Evolutionary conservation across 2,797 vertebrate genomes (phyloP).

Genomic region (Sebastes nivosus): DNA sequence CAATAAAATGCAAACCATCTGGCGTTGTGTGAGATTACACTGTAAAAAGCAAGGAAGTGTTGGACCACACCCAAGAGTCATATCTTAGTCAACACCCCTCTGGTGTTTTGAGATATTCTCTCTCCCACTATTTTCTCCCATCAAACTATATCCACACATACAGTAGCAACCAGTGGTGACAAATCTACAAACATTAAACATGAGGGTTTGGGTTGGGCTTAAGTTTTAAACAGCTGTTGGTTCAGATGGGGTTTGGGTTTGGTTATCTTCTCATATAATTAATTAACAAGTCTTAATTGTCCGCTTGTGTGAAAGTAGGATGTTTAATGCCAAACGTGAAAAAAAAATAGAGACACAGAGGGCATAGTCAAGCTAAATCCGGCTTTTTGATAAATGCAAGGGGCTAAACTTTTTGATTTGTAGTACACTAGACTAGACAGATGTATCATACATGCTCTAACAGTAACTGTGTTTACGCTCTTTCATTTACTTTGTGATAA

Average conservation of each 20-base stretch:
- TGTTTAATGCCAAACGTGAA: neutral
- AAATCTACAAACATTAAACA: conserved; percentile 6
- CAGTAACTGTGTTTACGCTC: neutral
- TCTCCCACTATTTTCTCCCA: neutral
- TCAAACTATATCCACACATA: neutral
- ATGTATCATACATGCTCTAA: neutral
- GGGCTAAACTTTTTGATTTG: neutral
- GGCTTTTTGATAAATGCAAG: neutral
- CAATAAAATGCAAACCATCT: conserved; percentile 28
- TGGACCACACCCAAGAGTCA: conserved; percentile 48
- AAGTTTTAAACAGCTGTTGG: neutral
- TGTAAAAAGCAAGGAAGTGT: neutral
- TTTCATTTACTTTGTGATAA: neutral
- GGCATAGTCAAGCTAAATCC: neutral
- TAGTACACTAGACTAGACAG: neutral
- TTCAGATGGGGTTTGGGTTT: neutral
- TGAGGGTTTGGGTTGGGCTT: neutral
- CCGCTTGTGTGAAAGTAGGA: neutral
- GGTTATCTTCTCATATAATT: neutral
- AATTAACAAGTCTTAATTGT: neutral
- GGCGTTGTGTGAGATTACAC: neutral
- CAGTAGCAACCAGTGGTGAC: conserved; percentile 16
- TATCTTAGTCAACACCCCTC: conserved; percentile 63
- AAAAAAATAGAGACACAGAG: neutral
- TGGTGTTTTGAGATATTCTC: conserved; percentile 33